Base-by-base conservation (phyloP, 2,888 invertebrate species). In the Andrena camellia region DNA sequence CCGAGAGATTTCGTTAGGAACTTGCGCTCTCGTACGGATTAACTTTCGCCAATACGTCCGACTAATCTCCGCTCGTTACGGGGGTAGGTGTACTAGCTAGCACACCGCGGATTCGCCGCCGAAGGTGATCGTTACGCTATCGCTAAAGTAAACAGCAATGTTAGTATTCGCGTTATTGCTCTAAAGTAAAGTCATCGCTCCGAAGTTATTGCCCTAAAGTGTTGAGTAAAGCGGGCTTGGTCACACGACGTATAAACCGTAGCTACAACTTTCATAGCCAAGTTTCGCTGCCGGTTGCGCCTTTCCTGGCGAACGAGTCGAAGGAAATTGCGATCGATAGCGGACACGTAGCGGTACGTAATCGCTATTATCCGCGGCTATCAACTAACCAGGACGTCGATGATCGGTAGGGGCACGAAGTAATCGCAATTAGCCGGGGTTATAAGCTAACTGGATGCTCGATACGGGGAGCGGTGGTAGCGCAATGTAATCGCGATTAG, bases 401-500 rank as follows among this genome's bases (percentile, higher is more conserved):
- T 78, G 72, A 78, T 81, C 79, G 60, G 80, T 63, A 78, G 60
- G 78, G 26, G 57, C 7, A 68, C 57, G 73, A 73, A 78, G 63
- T 81, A 79, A 79, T 81, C 79, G 73, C 68, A 72, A 81, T 81
- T 81, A 79, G 35, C 73, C 63, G 50, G 6, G 10, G 48, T 57
- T 57, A 62, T 67, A 52, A 62, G 72, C 29, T 10, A 2, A 13
- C 63, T 35, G 67, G 8, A 35, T 57, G 70, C 33, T 54, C 71
- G 78, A 57, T 50, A 57, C 23, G 23, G 52, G 35, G 52, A 26
- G 29, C 26, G 48, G 26, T 33, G n/a, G 52, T 23, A 10, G 42
- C 10, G 42, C 29, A 50, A 63, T 50, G 68, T 81, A 81, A 81
- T 79, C 73, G 73, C 79, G 79, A 81, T 79, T 79, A 79, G 63